Evolutionary conservation across 2,888 invertebrate genomes (phyloP).

Genomic region (Pristionchus arcanus): DNA sequence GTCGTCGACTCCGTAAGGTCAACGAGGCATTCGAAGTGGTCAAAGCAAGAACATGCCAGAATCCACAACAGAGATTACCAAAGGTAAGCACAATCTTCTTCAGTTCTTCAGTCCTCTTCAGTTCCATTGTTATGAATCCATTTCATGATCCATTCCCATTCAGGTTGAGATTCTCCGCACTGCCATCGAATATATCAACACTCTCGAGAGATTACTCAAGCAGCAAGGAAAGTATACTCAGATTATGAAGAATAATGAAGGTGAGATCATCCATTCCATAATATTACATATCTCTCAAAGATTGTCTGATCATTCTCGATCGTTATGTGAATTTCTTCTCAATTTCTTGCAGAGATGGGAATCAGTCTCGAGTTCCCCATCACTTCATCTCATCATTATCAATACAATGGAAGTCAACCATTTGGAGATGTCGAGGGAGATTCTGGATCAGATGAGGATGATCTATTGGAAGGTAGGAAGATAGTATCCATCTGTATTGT

Average conservation of each 20-base stretch:
- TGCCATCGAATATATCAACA: conserved; percentile 97
- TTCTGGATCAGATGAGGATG: conserved; percentile 13
- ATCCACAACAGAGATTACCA: conserved; percentile 95
- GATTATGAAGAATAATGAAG: conserved; percentile 74
- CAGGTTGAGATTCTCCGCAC: conserved; percentile 93
- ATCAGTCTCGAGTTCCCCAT: conserved; percentile 32
- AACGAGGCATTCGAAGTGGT: conserved; percentile 98
- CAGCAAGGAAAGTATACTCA: conserved; percentile 74
- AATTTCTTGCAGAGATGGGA: conserved; percentile 31
- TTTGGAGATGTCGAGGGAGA: conserved; percentile 24
- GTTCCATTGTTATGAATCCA: neutral
- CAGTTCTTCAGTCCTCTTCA: too few relatives aligned
- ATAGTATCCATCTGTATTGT: neutral
- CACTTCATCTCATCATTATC: conserved; percentile 15
- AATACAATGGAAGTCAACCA: neutral
- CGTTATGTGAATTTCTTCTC: neutral
- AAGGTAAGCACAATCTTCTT: conserved; percentile 82
- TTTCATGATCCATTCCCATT: neutral
- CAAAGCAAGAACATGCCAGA: conserved; percentile 92
- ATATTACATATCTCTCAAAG: neutral
- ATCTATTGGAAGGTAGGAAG: neutral
- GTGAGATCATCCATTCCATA: neutral
- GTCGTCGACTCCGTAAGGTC: conserved; percentile 93
- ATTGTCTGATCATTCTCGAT: neutral
- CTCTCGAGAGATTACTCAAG: conserved; percentile 81